Evolutionary conservation across 2,113 vertebrate species (phyloP), one percentile per base, ranked within the genome.

Genomic region (Epinephelus lanceolatus): DNA sequence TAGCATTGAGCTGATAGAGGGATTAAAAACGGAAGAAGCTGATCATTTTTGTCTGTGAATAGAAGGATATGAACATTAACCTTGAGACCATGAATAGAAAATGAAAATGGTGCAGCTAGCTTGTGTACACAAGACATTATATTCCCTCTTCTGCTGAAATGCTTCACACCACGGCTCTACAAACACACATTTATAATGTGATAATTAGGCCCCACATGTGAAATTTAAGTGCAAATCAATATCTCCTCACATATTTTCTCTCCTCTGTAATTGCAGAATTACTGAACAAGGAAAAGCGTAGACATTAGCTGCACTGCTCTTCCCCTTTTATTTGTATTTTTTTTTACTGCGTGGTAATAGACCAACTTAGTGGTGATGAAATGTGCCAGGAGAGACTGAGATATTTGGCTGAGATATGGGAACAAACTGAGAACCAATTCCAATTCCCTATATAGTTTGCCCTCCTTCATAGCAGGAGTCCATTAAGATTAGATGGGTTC

Each of bases 151-250:
- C 33, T 63, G 33, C n/a, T 85, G 51, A 76, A 80, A 74, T 30
- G 55, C 47, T 71, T 79, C 76, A 78, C 85, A 85, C 72, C 25
- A 27, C 30, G 65, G 59, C 78, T 78, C 59, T 47, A 60, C 85
- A 81, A 88, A 80, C 76, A 81, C 86, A 82, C 73, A 84, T 84
- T 86, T 70, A 67, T 73, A 84, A 83, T 33, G 83, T 83, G 83
- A 90, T 90, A 92, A 93, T 93, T 91, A 88, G 76, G 79, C 75
- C 80, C 88, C 78, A 18, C 52, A 89, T 86, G 88, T 83, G 89
- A 90, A 87, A 94, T 90, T 61, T 77, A 77, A 87, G 93, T 93
- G 88, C 71, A 90, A 94, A 91, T 91, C 74, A 86, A 88, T 86
- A 80, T 88, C 55, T 61, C 47, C 81, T 63, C 83, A 81, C 82